phyloP scores from a whole-genome alignment of 2,797 vertebrate species.

The Todus mexicanus region DNA sequence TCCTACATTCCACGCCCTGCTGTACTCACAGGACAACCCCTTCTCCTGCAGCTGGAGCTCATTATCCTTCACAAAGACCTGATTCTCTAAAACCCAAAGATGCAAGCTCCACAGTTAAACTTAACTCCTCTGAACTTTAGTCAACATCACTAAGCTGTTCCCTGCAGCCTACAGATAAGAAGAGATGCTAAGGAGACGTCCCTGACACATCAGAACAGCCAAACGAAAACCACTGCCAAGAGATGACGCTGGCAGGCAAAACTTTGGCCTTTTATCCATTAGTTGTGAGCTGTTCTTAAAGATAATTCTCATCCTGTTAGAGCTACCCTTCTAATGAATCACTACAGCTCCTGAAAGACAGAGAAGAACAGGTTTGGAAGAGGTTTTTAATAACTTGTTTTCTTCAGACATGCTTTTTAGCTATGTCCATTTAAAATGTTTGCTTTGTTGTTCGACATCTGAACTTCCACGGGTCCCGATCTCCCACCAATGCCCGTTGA shows the following conservation, averaged over 20 bases:
- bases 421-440: neutral
- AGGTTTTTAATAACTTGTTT: neutral
- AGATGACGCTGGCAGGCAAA: neutral
- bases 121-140: neutral
- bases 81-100: neutral
- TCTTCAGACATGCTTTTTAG: neutral
- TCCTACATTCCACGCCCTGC: neutral
- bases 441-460: neutral
- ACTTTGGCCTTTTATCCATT: neutral
- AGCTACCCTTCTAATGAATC: neutral
- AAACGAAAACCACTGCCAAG: neutral
- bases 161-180: neutral
- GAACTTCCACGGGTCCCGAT: neutral
- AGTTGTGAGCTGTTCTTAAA: neutral
- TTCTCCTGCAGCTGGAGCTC: neutral
- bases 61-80: fast-evolving
- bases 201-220: neutral
- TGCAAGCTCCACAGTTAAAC: neutral
- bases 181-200: neutral
- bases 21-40: neutral
- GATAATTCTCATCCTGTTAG: neutral
- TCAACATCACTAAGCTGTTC: neutral
- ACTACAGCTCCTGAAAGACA: neutral
- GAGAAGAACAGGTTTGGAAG: neutral
- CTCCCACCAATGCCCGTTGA: neutral